Evolutionary conservation across 1,140 invertebrate genomes (phyloP).

Genomic region (Eciton burchellii): DNA sequence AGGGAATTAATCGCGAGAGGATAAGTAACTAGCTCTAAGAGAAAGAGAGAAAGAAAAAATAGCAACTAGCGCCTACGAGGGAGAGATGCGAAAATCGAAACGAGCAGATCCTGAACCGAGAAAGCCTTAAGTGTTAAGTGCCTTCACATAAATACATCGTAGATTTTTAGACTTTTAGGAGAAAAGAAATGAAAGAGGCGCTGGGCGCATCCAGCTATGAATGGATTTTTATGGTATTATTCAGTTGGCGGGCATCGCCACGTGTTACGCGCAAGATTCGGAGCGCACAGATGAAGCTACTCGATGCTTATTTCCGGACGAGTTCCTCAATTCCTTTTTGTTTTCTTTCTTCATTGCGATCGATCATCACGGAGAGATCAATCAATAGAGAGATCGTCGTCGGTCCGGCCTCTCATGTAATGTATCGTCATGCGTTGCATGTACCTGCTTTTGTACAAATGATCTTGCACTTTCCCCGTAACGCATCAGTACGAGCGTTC

Average conservation of each 20-base stretch:
- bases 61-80: constrained; percentile 52
- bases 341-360: constrained; percentile 11
- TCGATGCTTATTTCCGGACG: constrained; percentile 51
- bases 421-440: too few relatives aligned
- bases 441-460: neutral
- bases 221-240: constrained; percentile 83
- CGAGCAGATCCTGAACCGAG: constrained; percentile 78
- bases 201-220: constrained; percentile 83
- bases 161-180: constrained; percentile 84
- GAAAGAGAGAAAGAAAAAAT: constrained; percentile 28
- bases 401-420: too few relatives aligned
- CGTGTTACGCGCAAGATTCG: constrained; percentile 6
- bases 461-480: too few relatives aligned
- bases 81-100: constrained; percentile 62
- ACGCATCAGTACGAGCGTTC: neutral
- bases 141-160: constrained; percentile 85
- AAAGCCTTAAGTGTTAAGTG: constrained; percentile 86
- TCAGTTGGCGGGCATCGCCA: constrained; percentile 65
- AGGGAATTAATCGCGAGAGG: constrained; percentile 10
- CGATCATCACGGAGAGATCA: neutral
- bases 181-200: constrained; percentile 79
- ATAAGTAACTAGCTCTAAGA: constrained; percentile 12
- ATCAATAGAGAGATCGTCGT: too few relatives aligned
- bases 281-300: constrained; percentile 35
- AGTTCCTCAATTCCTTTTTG: neutral